Evolutionary conservation across 2,797 vertebrate genomes (phyloP).

Genomic region (Naso thynnoides): DNA sequence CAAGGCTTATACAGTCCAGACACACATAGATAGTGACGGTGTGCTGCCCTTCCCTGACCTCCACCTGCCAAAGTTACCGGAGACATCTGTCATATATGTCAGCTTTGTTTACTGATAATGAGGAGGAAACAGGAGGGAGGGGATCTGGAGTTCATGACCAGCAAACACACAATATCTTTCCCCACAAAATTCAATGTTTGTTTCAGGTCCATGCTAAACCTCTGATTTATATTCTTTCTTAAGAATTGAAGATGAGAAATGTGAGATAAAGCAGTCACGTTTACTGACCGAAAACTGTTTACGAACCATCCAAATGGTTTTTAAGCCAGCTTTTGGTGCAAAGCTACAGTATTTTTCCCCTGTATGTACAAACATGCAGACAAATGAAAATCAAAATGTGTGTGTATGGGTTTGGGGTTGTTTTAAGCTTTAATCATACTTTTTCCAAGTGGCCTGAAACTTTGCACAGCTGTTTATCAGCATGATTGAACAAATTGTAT

Average conservation of each 20-base stretch:
- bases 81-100: conserved; percentile 75
- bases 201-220: too few species aligned
- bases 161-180: background rate
- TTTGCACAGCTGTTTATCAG: conserved; percentile 38
- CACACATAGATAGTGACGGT: conserved; percentile 72
- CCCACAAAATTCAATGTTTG: background rate
- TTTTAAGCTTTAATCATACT: conserved; percentile 28
- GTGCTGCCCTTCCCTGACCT: conserved; percentile 75
- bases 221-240: background rate
- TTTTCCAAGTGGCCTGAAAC: background rate
- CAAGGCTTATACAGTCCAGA: conserved; percentile 80
- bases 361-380: too few species aligned
- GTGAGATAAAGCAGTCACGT: background rate
- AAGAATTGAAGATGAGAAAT: background rate
- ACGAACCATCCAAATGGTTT: too few species aligned
- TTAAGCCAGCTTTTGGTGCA: background rate
- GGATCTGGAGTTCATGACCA: background rate
- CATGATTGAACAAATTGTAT: conserved; percentile 1
- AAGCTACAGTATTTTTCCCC: conserved; percentile 2
- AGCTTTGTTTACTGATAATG: conserved; percentile 75
- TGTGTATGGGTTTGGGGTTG: too few species aligned
- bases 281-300: background rate
- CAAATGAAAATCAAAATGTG: background rate
- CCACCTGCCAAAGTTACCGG: conserved; percentile 68
- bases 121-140: background rate